These are phyloP conservation scores for Delphinus delphis DNA, from an alignment of 2,113 vertebrate genomes.

Conservation along the genomic window DNA sequence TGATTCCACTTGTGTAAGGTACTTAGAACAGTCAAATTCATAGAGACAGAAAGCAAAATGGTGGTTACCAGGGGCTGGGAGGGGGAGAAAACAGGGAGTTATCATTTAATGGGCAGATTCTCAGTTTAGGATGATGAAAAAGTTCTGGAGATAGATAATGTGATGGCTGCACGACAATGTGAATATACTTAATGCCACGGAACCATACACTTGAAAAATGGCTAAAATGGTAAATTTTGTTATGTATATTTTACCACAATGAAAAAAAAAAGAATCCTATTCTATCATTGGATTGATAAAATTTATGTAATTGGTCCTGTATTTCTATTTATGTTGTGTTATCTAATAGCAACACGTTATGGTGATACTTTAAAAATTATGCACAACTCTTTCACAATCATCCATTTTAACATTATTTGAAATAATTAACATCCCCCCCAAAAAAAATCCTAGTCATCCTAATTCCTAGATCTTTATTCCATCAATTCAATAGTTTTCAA, in stretches of 20 bases:
- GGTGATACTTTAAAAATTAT: background rate
- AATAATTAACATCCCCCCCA: background rate
- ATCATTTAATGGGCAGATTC: background rate
- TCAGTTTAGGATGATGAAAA: conserved; percentile 6
- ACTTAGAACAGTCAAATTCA: background rate
- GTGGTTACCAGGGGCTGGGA: background rate
- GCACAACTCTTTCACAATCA: background rate
- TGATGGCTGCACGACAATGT: background rate
- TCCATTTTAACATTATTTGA: background rate
- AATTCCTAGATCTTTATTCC: conserved; percentile 43
- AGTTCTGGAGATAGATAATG: background rate
- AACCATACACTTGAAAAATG: background rate
- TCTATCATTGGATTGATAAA: background rate
- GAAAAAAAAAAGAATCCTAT: background rate
- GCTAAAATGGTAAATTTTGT: background rate
- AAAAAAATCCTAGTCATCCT: background rate
- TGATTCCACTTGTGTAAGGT: conserved; percentile 1
- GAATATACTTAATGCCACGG: background rate
- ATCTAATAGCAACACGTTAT: background rate
- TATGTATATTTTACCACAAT: background rate
- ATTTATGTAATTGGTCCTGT: background rate
- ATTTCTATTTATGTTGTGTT: background rate
- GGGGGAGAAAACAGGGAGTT: background rate
- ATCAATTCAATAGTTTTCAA: conserved; percentile 25
- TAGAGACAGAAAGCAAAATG: background rate